Conservation (phyloP, 2,888 invertebrate genomes). For the Endomychus coccineus region DNA sequence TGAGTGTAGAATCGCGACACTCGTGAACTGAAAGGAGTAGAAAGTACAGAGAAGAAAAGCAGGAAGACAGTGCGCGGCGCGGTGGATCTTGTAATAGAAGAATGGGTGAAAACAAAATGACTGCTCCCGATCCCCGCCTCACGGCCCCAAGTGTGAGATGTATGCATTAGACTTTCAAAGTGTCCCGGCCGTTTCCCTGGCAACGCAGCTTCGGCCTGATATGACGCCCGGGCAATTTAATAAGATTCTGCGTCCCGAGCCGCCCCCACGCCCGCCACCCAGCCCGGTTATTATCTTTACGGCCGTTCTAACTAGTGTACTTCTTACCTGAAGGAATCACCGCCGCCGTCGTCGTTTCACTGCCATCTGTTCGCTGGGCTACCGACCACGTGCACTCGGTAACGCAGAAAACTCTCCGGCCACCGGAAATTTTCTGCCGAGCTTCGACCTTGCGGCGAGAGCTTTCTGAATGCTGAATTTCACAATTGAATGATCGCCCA, state of each 20-base stretch:
- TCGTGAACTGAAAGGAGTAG: too few species aligned
- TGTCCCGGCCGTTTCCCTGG: conserved; percentile 60
- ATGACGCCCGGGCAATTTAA: conserved; percentile 57
- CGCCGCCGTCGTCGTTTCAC: conserved; percentile 11
- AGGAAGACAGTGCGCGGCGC: conserved; percentile 26
- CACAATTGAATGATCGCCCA: too few species aligned
- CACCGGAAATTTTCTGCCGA: too few species aligned
- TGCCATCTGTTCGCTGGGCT: conserved; percentile 8
- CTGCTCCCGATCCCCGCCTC: conserved; percentile 29
- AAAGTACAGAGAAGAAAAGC: conserved; percentile 4
- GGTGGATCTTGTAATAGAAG: conserved; percentile 36
- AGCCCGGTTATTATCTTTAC: conserved; percentile 33
- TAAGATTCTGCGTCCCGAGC: conserved; percentile 46
- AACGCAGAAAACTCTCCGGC: too few species aligned
- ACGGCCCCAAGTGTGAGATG: conserved; percentile 46
- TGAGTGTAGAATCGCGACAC: too few species aligned
- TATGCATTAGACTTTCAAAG: conserved; percentile 48
- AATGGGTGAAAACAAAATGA: conserved; percentile 44
- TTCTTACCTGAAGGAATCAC: conserved; percentile 24
- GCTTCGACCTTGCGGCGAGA: too few species aligned
- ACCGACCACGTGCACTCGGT: too few species aligned
- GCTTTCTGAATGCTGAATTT: too few species aligned
- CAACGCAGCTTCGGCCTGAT: conserved; percentile 56
- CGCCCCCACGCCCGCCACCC: conserved; percentile 24
- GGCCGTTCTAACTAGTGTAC: conserved; percentile 27